These are phyloP conservation scores for Siniperca obscura DNA, from an alignment of 2,797 vertebrate genomes.

Conservation along the genomic window DNA sequence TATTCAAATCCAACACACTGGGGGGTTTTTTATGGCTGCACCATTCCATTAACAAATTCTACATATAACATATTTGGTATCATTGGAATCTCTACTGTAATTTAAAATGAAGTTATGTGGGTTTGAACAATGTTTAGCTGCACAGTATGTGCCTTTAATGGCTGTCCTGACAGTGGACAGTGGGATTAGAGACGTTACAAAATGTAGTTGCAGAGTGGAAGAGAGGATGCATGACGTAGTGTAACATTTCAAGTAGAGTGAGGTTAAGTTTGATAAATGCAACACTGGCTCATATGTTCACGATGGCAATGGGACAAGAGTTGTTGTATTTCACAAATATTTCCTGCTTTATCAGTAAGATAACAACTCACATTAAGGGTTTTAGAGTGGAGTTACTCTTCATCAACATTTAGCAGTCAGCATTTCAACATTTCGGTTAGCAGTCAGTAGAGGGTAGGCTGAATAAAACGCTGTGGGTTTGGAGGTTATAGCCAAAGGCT, in stretches of 20 bases:
- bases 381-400: not conserved
- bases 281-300: not conserved
- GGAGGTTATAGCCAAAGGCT: not conserved
- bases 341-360: constrained; percentile 1
- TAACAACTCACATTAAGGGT: not conserved
- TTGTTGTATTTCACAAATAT: not conserved
- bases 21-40: not conserved
- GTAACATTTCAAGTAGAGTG: not conserved
- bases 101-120: not conserved
- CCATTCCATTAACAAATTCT: not conserved
- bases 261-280: not conserved
- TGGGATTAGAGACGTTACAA: not conserved
- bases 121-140: not conserved
- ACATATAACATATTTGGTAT: not conserved
- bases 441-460: not conserved
- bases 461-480: not conserved
- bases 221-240: not conserved
- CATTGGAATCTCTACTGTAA: not conserved
- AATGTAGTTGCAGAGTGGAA: not conserved
- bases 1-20: not conserved
- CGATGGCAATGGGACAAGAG: not conserved
- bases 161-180: not conserved
- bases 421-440: not conserved
- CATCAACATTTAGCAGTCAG: not conserved
- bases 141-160: not conserved